Evolutionary conservation across 2,113 vertebrate genomes (phyloP), one percentile per base, ranked within the genome.

Genomic region (Lutjanus erythropterus): DNA sequence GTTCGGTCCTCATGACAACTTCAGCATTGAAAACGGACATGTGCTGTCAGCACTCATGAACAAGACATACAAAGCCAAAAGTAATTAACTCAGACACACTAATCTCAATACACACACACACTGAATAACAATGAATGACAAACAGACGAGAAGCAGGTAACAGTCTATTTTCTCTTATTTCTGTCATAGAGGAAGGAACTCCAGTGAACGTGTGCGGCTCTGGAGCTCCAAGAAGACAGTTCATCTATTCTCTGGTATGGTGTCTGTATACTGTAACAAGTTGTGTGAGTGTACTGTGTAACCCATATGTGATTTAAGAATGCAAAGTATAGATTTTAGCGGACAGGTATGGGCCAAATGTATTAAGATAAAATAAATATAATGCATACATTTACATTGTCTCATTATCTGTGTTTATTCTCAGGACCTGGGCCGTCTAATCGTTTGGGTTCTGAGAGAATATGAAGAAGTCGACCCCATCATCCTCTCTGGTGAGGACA

Each of bases 21-120:
- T 96, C 94, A 97, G 88, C 91, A 96, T 96, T 0, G 96, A 97
- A 74, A 96, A 97, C 0, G 97, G 96, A 1, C 97, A 98, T 0
- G 97, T 98, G 69, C 86, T 98, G 21, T 97, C 97, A 0, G 97
- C 97, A 6, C 95, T 98, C 53, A 96, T 98, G 78, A 96, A 97
- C 91, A 98, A 98, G 92, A 95, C 93, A 21, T 95, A 96, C 86
- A 78, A 94, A 75, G 97, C 97, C 41, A 96, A 97, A 91, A 90
- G 97, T 98, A 92, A 95, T 94, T 78, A 50, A 29, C 41, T 16
- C 21, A 27, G 3, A 58, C 10, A 1, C 14, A 44, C 27, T 19
- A 29, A 58, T 65, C 9, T 11, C 11, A 2, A 27, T n/a, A 58
- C 25, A 19, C n/a, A 37, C 27, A 72, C 10, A 19, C 3, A 71